phyloP scores from a whole-genome alignment of 2,113 vertebrate species.

The Clupea harengus region DNA sequence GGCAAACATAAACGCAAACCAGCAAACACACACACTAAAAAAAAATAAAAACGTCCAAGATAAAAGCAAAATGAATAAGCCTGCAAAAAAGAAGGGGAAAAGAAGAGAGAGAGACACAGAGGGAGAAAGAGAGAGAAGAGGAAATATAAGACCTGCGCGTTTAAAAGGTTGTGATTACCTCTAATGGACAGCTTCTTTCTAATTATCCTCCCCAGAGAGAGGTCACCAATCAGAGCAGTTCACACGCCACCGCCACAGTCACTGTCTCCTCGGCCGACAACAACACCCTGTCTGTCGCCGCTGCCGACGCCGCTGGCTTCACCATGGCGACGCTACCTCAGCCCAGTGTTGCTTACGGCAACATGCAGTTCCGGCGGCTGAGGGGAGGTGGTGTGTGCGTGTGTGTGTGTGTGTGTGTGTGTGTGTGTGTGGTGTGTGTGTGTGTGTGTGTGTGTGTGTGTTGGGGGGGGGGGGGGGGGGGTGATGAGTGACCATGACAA shows the following conservation, averaged over 20 bases:
- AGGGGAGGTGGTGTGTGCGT: background rate
- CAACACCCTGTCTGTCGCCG: constrained; percentile 1
- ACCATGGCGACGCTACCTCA: background rate
- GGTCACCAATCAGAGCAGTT: constrained; percentile 51
- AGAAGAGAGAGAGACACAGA: background rate
- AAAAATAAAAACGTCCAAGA: background rate
- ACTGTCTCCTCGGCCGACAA: constrained; percentile 31
- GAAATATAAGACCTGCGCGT: constrained; percentile 13
- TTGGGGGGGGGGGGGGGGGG: too few relatives aligned
- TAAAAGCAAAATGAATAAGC: background rate
- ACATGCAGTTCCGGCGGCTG: background rate
- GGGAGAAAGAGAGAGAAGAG: background rate
- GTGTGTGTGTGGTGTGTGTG: background rate
- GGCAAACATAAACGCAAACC: background rate
- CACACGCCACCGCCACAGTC: constrained; percentile 37
- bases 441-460: background rate
- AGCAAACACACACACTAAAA: background rate
- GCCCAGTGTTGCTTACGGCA: background rate
- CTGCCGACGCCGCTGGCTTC: background rate
- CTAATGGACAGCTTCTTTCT: constrained; percentile 50
- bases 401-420: background rate
- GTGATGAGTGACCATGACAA: background rate
- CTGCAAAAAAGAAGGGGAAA: constrained; percentile 9
- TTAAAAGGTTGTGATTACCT: constrained; percentile 9
- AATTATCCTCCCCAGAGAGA: constrained; percentile 49